These are phyloP conservation scores for Cistogaster globosa DNA, from an alignment of 2,888 invertebrate genomes.

Conservation along the genomic window DNA sequence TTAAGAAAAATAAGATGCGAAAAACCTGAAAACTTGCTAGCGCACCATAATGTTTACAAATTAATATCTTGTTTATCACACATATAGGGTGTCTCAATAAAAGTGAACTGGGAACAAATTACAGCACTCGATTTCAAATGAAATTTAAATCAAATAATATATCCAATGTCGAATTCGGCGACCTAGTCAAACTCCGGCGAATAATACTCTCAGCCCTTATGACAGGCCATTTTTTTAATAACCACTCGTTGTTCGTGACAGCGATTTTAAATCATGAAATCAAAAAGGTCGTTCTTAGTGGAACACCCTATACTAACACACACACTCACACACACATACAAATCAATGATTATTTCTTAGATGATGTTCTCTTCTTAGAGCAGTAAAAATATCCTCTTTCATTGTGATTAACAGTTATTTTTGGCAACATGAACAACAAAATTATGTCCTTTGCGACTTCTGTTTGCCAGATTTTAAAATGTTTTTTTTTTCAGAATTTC, in stretches of 20 bases:
- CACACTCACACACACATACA: background rate
- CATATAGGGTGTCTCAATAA: background rate
- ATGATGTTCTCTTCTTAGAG: conserved; percentile 15
- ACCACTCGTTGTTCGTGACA: too few species aligned
- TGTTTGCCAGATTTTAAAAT: conserved; percentile 59
- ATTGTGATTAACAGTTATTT: conserved; percentile 67
- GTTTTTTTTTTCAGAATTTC: conserved; percentile 40
- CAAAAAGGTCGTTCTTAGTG: too few species aligned
- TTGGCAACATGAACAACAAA: conserved; percentile 43
- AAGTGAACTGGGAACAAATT: too few species aligned
- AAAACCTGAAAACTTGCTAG: background rate
- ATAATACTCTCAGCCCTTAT: too few species aligned
- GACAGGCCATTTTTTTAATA: too few species aligned
- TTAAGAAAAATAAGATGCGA: conserved; percentile 16
- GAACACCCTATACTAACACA: too few species aligned
- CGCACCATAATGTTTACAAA: conserved; percentile 33
- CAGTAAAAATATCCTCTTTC: conserved; percentile 67
- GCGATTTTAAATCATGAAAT: too few species aligned
- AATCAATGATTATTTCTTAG: conserved; percentile 33
- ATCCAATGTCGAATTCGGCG: too few species aligned
- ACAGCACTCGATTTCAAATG: too few species aligned
- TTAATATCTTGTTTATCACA: conserved; percentile 22
- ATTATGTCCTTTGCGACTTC: conserved; percentile 47
- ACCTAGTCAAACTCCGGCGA: too few species aligned
- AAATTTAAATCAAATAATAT: too few species aligned